These are phyloP conservation scores for Ips nitidus DNA, from an alignment of 1,140 invertebrate genomes.

Conservation along the genomic window DNA sequence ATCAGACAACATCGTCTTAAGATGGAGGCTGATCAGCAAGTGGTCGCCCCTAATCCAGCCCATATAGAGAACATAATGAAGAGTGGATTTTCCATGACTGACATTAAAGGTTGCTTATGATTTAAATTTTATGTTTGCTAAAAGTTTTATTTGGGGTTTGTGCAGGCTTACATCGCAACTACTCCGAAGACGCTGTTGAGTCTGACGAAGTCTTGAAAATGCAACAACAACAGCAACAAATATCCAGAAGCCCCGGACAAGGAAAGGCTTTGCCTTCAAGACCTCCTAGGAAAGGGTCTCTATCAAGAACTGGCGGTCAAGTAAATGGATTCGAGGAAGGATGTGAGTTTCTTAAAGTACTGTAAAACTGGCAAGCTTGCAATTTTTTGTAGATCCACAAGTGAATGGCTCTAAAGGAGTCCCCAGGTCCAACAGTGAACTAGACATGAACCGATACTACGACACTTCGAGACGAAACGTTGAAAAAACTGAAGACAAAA, in stretches of 20 bases:
- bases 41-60: constrained; percentile 58
- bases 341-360: constrained; percentile 35
- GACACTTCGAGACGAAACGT: constrained; percentile 58
- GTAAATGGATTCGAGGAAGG: constrained; percentile 49
- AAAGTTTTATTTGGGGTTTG: background rate
- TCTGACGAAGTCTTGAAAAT: constrained; percentile 66
- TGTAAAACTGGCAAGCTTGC: background rate
- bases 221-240: constrained; percentile 52
- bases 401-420: constrained; percentile 58
- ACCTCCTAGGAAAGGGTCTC: constrained; percentile 74
- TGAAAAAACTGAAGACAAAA: constrained; percentile 72
- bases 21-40: constrained; percentile 67
- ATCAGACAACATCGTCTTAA: constrained; percentile 75
- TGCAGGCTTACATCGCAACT: constrained; percentile 77
- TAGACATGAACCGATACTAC: constrained; percentile 68
- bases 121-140: background rate
- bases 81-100: constrained; percentile 90
- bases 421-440: constrained; percentile 72
- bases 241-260: constrained; percentile 45
- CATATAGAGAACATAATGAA: constrained; percentile 91
- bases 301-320: constrained; percentile 57
- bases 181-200: constrained; percentile 78
- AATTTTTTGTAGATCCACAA: constrained; percentile 44
- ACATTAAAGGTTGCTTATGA: constrained; percentile 75
- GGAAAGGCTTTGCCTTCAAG: constrained; percentile 64